Evolutionary conservation across 2,888 invertebrate species (phyloP).

Genomic region (Smittia sp.): DNA sequence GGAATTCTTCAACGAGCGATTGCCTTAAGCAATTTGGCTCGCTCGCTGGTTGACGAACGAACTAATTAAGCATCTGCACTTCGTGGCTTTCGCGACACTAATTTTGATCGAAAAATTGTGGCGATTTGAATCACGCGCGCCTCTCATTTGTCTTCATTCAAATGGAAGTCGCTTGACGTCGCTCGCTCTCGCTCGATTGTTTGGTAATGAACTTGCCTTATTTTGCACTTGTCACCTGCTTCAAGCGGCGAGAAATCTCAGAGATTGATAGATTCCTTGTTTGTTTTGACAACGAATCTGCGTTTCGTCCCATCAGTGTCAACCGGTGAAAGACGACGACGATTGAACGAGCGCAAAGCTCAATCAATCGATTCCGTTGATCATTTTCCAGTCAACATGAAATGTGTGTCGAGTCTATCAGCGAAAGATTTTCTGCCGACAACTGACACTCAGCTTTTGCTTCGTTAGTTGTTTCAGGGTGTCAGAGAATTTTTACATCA

Average conservation of each 20-base stretch:
- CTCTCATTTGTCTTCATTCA: constrained; percentile 20
- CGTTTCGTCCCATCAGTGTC: constrained; percentile 13
- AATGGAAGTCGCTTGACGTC: constrained; percentile 2
- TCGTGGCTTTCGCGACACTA: no score
- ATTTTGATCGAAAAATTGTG: not conserved
- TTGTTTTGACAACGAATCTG: constrained; percentile 25
- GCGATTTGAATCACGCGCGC: not conserved
- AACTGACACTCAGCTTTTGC: constrained; percentile 6
- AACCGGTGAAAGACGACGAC: not conserved
- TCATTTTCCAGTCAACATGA: constrained; percentile 23
- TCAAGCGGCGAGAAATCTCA: not conserved
- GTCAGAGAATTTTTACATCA: constrained; percentile 20
- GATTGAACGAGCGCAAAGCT: not conserved
- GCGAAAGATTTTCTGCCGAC: not conserved
- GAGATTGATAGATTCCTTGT: constrained; percentile 25
- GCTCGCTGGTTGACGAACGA: not conserved
- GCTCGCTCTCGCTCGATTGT: not conserved
- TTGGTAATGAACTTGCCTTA: constrained; percentile 16
- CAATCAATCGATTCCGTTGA: not conserved
- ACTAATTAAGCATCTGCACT: constrained; percentile 11
- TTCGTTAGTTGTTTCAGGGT: constrained; percentile 10
- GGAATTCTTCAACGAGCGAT: not conserved
- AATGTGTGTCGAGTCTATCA: constrained; percentile 11
- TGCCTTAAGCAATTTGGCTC: no score
- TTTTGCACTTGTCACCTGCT: not conserved